A percentile compares a stretch with the other conserved stretches of the same genome.
Evolutionary conservation across 2,113 vertebrate genomes (phyloP).

Genomic region (Trematomus loennbergii): DNA sequence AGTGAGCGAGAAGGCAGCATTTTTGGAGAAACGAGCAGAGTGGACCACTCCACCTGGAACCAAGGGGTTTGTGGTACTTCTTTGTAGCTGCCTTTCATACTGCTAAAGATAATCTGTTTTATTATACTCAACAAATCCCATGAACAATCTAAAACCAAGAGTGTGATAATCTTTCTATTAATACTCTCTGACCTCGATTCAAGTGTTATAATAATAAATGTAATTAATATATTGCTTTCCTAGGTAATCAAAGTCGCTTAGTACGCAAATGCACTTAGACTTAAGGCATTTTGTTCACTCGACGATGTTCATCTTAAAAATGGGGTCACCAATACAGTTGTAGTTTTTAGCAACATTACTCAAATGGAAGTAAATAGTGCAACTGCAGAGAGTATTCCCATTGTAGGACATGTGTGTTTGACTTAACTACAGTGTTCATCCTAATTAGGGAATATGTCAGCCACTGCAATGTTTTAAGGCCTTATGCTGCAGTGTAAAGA

Average conservation of each 20-base stretch:
- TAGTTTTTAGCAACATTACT: not conserved
- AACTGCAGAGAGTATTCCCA: no score
- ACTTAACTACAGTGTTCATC: not conserved
- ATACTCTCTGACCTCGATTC: not conserved
- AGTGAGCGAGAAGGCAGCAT: constrained; percentile 58
- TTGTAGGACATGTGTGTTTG: no score
- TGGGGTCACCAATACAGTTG: not conserved
- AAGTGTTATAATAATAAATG: no score
- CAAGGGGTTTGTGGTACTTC: constrained; percentile 72
- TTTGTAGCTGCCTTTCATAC: constrained; percentile 35
- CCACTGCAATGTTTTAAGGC: not conserved
- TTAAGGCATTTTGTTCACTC: no score
- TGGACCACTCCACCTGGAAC: constrained; percentile 42
- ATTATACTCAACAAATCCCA: constrained; percentile 3
- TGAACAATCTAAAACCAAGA: not conserved
- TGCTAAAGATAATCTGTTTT: not conserved
- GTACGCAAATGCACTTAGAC: no score
- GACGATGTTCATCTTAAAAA: no score
- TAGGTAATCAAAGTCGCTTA: no score
- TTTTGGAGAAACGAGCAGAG: constrained; percentile 67
- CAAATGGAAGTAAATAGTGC: not conserved
- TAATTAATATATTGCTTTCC: no score
- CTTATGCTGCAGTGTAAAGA: not conserved
- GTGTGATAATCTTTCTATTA: not conserved
- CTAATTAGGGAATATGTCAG: not conserved